Percentiles rank a stretch among this genome's conserved stretches.
These are phyloP conservation scores for Copsychus sechellarum DNA, from an alignment of 2,113 vertebrate species.

Conservation along the genomic window DNA sequence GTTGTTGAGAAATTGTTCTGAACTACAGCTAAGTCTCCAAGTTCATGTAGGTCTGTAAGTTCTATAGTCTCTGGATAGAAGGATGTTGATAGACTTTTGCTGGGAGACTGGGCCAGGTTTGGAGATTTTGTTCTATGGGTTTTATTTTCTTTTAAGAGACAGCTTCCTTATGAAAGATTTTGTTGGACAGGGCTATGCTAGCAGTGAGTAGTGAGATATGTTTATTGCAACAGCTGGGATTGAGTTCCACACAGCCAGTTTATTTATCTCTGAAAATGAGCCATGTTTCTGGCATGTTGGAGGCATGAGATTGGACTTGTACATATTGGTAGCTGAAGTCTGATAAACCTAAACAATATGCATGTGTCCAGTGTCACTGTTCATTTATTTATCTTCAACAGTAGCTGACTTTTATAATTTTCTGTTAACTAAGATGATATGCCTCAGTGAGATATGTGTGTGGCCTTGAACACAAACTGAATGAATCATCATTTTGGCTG, in stretches of 20 bases:
- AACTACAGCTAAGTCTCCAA: background rate
- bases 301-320: background rate
- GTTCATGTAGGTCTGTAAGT: background rate
- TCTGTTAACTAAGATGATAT: background rate
- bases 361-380: background rate
- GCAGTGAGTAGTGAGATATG: background rate
- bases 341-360: background rate
- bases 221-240: background rate
- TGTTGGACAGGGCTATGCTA: background rate
- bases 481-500: slow-evolving; percentile 34
- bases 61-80: background rate
- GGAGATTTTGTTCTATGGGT: background rate
- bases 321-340: background rate
- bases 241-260: background rate
- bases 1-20: background rate
- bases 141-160: background rate
- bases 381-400: background rate
- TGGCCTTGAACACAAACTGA: background rate
- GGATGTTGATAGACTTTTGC: background rate
- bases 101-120: background rate
- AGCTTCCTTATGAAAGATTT: background rate
- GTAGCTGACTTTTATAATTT: background rate
- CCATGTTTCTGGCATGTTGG: background rate
- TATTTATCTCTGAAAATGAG: slow-evolving; percentile 10
- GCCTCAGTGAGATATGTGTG: background rate